phyloP scores from a whole-genome alignment of 2,113 vertebrate genomes.

The Capreolus pygargus region DNA sequence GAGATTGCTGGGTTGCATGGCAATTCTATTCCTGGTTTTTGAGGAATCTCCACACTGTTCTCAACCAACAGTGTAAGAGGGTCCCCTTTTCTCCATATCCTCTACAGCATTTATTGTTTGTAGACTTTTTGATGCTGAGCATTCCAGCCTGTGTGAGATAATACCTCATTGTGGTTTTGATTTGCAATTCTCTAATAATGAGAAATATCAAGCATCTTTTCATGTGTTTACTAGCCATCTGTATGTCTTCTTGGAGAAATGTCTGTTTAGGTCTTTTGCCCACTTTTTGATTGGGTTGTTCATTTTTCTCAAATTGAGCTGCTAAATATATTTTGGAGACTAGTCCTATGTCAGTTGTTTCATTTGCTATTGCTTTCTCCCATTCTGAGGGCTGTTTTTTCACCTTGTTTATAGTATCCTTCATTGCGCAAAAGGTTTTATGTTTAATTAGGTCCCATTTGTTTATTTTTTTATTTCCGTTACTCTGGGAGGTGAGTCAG shows the following conservation, averaged over 20 bases:
- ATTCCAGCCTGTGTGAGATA: background rate
- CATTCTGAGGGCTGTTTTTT: background rate
- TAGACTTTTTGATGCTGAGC: background rate
- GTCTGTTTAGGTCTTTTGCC: background rate
- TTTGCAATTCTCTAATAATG: background rate
- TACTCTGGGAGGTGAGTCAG: background rate
- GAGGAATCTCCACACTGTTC: background rate
- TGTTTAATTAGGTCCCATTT: background rate
- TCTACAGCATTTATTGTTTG: background rate
- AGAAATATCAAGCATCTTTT: background rate
- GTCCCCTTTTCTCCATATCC: background rate
- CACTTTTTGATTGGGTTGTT: background rate
- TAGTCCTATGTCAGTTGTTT: background rate
- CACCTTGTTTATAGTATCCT: background rate
- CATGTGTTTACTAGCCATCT: background rate
- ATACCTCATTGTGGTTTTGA: background rate
- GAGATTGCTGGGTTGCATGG: background rate
- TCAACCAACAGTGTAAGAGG: background rate
- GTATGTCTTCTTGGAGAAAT: background rate
- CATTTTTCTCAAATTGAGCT: background rate
- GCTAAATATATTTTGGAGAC: background rate
- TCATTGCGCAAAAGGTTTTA: background rate
- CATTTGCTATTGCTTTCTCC: background rate
- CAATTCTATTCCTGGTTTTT: background rate
- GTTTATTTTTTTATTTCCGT: background rate